Evolutionary conservation across 2,113 vertebrate genomes (phyloP), one percentile per base, ranked within the genome.

Genomic region (Antidorcas marsupialis): DNA sequence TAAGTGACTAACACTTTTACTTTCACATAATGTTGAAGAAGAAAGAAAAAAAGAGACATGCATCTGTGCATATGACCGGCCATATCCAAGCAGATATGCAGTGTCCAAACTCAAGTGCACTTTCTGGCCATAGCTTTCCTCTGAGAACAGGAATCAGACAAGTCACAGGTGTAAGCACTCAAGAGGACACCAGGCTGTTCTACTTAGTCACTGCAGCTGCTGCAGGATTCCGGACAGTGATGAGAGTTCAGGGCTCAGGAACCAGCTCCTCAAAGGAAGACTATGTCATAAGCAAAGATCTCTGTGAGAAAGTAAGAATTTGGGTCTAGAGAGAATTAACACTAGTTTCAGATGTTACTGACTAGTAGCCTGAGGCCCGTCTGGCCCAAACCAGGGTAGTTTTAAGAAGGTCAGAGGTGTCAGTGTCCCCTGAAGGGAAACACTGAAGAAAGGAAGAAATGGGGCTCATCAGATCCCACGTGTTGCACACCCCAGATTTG

Each of bases 281-380:
- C 1, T 17, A 28, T 53, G 21, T 74, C 19, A 14, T 36, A 17
- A 47, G 33, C 11, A 89, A 39, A 60, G 39, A 83, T 27, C 9
- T 81, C 36, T 30, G 28, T 9, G 50, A 78, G n/a, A 9, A 59
- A 4, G 2, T 30, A 2, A 28, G 59, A 14, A 7, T 43, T 4
- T 55, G 53, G 2, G 17, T 14, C 25, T n/a, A 60, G 50, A 50
- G 28, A 4, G 67, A 74, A 21, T 43, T 6, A 27, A 30, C 25
- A 17, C 28, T 33, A 33, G 45, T 36, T 43, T 39, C 33, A 33
- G 43, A 36, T 28, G 11, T 19, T 93, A 76, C 23, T 83, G 39
- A 17, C 2, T n/a, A 17, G 55, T 25, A 7, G 19, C 9, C 6
- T 5, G 28, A 59, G 12, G n/a, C 7, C 30, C 2, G 16, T 2